Evolutionary conservation across 2,113 vertebrate genomes (phyloP), one percentile per base, ranked within the genome.

Genomic region (Corydoras maculifer): DNA sequence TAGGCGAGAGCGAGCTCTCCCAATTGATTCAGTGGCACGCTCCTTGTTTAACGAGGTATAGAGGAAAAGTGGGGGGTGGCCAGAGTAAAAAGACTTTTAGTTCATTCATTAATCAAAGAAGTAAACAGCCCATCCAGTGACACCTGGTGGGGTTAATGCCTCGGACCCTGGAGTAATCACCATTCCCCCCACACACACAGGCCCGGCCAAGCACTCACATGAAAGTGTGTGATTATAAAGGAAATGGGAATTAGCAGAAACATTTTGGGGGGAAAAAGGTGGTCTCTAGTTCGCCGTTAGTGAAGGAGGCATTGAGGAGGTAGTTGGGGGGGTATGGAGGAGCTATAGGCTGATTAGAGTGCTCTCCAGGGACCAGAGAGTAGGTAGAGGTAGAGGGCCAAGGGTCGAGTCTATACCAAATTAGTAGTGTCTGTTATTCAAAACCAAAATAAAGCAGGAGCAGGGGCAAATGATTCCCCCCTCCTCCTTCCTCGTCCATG

Each of bases 171-270:
- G 83, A 87, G 90, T 91, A 94, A 94, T 95, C 94, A 93, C 18
- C 85, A 78, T 79, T 83, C 82, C 84, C 87, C 84, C 83, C 80
- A 64, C 35, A 83, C 81, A 79, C 87, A 85, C 81, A 60, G 2
- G 14, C 82, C 82, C 85, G 58, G 80, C 84, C 83, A 88, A 87
- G 88, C 86, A 90, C 89, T 91, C 90, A 92, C 88, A 89, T 91
- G 88, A 92, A 93, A 91, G 87, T 85, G 86, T 91, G 87, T 92
- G 91, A 95, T 94, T 94, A 89, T 91, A 87, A 92, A 93, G 93
- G 93, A 96, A 95, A 94, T 92, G 89, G 90, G 91, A 94, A 95
- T 94, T 94, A 95, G 89, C 91, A 93, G 91, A 87, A 93, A 93
- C 91, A 88, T 87, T 87, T 91, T 83, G 86, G 86, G 57, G 57